phyloP scores from a whole-genome alignment of 2,797 vertebrate species.

The Scarus forsteni region DNA sequence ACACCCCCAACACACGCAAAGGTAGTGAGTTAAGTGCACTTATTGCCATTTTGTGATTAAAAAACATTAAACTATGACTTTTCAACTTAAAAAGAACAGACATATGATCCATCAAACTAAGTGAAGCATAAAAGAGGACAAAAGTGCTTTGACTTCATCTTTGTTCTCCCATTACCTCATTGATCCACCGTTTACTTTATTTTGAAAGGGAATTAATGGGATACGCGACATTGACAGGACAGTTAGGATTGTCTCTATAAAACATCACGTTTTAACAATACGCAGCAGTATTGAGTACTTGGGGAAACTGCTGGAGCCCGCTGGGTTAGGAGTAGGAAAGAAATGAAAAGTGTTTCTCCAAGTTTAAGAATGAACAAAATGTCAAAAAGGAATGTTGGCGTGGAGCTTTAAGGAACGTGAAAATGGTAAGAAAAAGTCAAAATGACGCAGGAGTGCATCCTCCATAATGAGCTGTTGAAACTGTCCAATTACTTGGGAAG shows the following conservation, averaged over 20 bases:
- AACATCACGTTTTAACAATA: slow-evolving; percentile 4
- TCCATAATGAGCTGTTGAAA: too few species aligned
- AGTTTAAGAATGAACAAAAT: too few species aligned
- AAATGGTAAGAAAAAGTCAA: too few species aligned
- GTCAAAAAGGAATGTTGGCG: too few species aligned
- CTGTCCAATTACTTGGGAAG: too few species aligned
- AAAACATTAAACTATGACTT: slow-evolving; percentile 11
- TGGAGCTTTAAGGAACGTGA: too few species aligned
- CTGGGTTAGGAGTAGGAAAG: too few species aligned
- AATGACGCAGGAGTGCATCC: too few species aligned
- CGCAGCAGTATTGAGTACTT: too few species aligned
- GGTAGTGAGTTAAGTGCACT: slow-evolving; percentile 2
- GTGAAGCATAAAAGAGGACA: slow-evolving; percentile 39
- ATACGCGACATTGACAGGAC: slow-evolving; percentile 48
- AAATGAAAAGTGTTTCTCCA: too few species aligned
- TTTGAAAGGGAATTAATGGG: slow-evolving; percentile 50
- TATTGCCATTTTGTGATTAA: slow-evolving; percentile 14
- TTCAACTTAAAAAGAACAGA: slow-evolving; percentile 17
- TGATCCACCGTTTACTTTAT: slow-evolving; percentile 51
- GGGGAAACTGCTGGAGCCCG: too few species aligned
- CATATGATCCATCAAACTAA: slow-evolving; percentile 39
- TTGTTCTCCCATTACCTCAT: slow-evolving; percentile 33
- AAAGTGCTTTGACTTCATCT: slow-evolving; percentile 24
- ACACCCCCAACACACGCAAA: background rate
- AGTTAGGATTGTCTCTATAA: slow-evolving; percentile 19